Conservation (phyloP, 1,140 invertebrate species). For the Drosophila orena region DNA sequence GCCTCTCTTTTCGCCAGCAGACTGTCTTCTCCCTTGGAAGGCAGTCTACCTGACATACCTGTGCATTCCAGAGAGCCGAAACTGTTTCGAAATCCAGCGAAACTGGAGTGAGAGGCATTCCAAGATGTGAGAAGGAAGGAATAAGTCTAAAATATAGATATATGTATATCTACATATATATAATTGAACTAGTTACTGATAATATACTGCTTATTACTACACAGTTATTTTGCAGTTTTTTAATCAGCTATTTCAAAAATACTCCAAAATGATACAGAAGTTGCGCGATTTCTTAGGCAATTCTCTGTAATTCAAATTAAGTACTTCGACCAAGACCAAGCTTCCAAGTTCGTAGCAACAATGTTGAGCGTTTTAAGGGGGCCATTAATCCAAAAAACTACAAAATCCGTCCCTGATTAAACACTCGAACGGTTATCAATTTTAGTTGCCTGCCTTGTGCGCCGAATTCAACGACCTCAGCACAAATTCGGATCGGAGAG, state of each 20-base stretch:
- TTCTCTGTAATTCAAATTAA: too few species aligned
- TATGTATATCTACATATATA: too few species aligned
- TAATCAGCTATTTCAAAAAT: too few species aligned
- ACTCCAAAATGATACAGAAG: too few species aligned
- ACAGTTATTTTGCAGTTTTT: too few species aligned
- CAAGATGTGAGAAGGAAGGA: background rate
- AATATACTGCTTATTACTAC: too few species aligned
- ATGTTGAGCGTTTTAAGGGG: background rate
- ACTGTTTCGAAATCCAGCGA: slow-evolving; percentile 40
- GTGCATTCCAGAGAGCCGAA: slow-evolving; percentile 26
- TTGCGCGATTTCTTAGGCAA: too few species aligned
- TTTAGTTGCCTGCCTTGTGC: slow-evolving; percentile 27
- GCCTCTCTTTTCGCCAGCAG: slow-evolving; percentile 5
- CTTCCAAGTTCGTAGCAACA: background rate
- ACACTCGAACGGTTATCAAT: slow-evolving; percentile 43
- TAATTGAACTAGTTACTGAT: too few species aligned
- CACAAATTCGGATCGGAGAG: slow-evolving; percentile 10
- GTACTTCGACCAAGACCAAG: background rate
- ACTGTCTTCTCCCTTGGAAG: slow-evolving; percentile 11
- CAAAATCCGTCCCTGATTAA: slow-evolving; percentile 24
- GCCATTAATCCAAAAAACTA: background rate
- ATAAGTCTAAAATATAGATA: too few species aligned
- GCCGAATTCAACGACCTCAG: slow-evolving; percentile 34
- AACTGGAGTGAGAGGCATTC: slow-evolving; percentile 9
- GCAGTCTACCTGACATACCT: slow-evolving; percentile 27